Base-by-base conservation (phyloP, 2,797 vertebrate genomes). In the Esox lucius region DNA sequence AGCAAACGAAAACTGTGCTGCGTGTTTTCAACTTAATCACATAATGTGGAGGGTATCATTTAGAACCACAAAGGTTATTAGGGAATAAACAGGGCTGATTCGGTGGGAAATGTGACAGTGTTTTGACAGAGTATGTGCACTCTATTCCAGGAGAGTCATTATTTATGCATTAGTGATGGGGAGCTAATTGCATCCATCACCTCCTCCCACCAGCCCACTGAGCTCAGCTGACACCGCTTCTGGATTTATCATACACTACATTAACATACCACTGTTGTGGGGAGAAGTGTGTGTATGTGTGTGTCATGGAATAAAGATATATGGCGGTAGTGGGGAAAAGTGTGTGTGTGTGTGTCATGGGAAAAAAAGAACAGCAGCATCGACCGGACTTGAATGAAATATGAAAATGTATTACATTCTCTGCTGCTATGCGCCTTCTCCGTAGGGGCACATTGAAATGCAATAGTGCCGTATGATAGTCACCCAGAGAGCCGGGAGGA, bases 181-280 rank as follows among this genome's bases (percentile, higher is more conserved):
- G 86, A 87, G 85, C 89, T 91, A 91, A 93, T 91, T 91, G 87
- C 86, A 87, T 90, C 89, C 87, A 87, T 87, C 82, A 77, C 75
- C 78, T 79, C 71, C 83, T 79, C 74, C 76, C 83, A 80, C 35
- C 70, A 75, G 79, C 77, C 77, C 42, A 46, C 42, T 11, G 42
- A 67, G 59, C 74, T 48, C 73, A 86, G 86, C 80, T 81, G 85
- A 82, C 83, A 75, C 78, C 83, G 76, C 75, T 78, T 85, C 85
- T 83, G 78, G 75, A 81, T 87, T 78, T 70, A 82, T 81, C 80
- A 71, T 67, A 73, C 70, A 75, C 51, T 31, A 70, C 80, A 86
- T 87, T 87, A 78, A 80, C 85, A 87, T 72, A 70, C 79, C 78
- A 75, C 73, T 19, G 19, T 33, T 28, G 46, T n/a, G 49, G 56